A percentile compares a stretch with the other conserved stretches of the same genome.
These are phyloP conservation scores for Probaryconus sp. DNA, from an alignment of 1,140 invertebrate species.

Conservation along the genomic window DNA sequence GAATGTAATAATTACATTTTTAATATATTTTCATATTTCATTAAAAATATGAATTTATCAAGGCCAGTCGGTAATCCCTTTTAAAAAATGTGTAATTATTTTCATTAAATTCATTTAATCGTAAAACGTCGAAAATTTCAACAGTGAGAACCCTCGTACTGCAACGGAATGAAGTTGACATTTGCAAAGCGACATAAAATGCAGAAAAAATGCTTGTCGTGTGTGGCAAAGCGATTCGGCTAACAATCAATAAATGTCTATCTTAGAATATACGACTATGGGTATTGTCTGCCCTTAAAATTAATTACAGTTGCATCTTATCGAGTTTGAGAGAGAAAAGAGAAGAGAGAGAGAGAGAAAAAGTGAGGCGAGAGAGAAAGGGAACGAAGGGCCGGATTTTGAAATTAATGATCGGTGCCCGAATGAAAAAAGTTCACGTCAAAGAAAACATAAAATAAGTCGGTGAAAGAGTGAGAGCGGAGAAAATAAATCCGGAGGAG, in stretches of 20 bases:
- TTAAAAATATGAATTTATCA: too few species aligned
- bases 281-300: conserved; percentile 44
- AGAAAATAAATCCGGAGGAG: conserved; percentile 39
- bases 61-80: too few species aligned
- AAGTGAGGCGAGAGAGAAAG: too few species aligned
- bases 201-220: conserved; percentile 22
- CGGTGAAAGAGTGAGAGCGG: conserved; percentile 41
- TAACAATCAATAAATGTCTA: conserved; percentile 52
- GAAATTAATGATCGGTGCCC: conserved; percentile 34
- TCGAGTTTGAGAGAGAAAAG: too few species aligned
- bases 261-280: conserved; percentile 41
- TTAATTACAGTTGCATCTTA: conserved; percentile 33
- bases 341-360: too few species aligned
- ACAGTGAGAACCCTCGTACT: too few species aligned
- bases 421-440: conserved; percentile 8
- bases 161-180: conserved; percentile 5
- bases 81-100: too few species aligned
- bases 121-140: too few species aligned
- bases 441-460: conserved; percentile 20
- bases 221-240: conserved; percentile 26
- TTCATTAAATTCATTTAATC: too few species aligned
- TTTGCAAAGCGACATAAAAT: conserved; percentile 20
- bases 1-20: too few species aligned
- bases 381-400: conserved; percentile 13
- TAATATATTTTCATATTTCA: too few species aligned